phyloP scores from a whole-genome alignment of 2,797 vertebrate species.

The Glyptemys insculpta region DNA sequence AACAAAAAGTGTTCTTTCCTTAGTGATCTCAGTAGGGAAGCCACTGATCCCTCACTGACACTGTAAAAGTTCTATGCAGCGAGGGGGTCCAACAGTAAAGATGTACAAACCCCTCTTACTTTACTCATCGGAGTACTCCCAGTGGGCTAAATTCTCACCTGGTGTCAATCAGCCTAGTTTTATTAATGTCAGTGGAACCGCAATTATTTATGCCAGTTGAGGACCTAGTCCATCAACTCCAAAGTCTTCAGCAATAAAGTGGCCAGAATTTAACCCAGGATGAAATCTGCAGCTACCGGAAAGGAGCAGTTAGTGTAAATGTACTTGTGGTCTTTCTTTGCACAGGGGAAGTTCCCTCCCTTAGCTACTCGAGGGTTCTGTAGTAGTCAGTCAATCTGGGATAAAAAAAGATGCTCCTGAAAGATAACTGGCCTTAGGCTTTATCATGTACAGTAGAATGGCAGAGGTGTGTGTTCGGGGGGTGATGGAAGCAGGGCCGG shows the following conservation, averaged over 20 bases:
- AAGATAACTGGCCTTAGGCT: constrained; percentile 3
- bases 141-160: constrained; percentile 3
- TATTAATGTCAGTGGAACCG: constrained; percentile 36
- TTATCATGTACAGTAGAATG: neutral
- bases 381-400: neutral
- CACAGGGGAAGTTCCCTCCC: neutral
- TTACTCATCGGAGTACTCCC: constrained; percentile 12
- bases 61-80: neutral
- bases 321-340: neutral
- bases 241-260: constrained; percentile 31
- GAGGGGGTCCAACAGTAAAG: neutral
- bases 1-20: neutral
- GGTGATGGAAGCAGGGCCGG: neutral
- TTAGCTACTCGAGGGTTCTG: neutral
- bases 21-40: neutral
- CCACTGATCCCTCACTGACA: neutral
- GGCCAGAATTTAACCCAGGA: constrained; percentile 18
- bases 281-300: neutral
- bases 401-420: neutral
- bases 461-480: neutral
- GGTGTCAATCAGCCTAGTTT: neutral
- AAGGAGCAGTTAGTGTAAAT: neutral
- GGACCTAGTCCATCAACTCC: constrained; percentile 28
- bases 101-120: neutral
- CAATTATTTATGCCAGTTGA: constrained; percentile 2